These are phyloP conservation scores for Seriola aureovittata DNA, from an alignment of 2,113 vertebrate genomes.

Conservation along the genomic window DNA sequence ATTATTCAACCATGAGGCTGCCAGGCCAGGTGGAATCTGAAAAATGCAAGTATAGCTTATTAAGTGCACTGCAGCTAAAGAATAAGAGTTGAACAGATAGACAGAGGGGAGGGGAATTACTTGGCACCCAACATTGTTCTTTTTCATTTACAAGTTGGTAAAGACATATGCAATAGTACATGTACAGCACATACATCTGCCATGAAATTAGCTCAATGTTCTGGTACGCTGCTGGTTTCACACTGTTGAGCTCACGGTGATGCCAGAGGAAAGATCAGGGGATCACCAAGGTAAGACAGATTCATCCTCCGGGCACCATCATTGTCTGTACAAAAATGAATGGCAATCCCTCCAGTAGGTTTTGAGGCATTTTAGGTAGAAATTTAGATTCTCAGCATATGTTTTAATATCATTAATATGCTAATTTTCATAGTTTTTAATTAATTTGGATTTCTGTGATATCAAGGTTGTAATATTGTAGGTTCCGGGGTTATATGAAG, in stretches of 20 bases:
- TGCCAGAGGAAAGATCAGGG: background rate
- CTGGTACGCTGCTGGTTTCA: background rate
- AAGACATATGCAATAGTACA: slow-evolving; percentile 37
- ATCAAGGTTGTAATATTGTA: background rate
- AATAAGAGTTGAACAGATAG: slow-evolving; percentile 27
- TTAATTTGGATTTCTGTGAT: background rate
- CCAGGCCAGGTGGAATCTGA: slow-evolving; percentile 31
- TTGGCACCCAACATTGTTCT: background rate
- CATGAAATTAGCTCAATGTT: slow-evolving; percentile 53
- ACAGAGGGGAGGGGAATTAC: slow-evolving; percentile 26
- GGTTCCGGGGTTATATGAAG: slow-evolving; percentile 16
- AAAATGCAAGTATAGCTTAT: slow-evolving; percentile 34
- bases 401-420: background rate
- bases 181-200: slow-evolving; percentile 1
- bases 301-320: background rate
- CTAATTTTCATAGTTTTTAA: background rate
- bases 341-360: background rate
- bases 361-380: background rate
- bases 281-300: background rate
- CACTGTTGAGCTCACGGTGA: background rate
- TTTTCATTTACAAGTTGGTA: slow-evolving; percentile 19
- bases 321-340: background rate
- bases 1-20: slow-evolving; percentile 15
- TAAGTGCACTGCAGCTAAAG: slow-evolving; percentile 40
- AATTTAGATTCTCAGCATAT: background rate